Base-by-base conservation (phyloP, 2,113 vertebrate genomes). In the Callipepla californica region DNA sequence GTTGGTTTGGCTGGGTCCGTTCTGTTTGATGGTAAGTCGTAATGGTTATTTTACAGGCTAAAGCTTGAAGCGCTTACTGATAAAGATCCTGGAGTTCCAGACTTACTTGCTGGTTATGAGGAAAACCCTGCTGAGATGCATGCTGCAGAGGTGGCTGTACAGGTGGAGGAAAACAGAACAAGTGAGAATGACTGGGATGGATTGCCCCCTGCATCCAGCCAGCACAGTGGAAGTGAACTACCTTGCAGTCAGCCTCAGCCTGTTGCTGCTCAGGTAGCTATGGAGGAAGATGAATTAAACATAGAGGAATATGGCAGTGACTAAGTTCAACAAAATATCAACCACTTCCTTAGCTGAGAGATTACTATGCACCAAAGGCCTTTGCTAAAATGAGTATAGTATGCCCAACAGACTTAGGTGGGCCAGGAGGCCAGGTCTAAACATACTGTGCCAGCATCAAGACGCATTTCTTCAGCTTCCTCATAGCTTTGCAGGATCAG, bases 301-400 rank as follows among this genome's bases (percentile, higher is more conserved):
- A 99, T 99, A 73, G 99, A 99, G 88, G 98, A 99, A 44, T 99
- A 97, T 28, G 98, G 98, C 80, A 99, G 98, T 47, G 98, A 99
- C 73, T 98, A 92, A 97, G 66, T 55, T 2, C 80, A 92, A 12
- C 20, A 32, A 62, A 34, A 23, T 42, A 2, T 2, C 28, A 8
- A 23, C 21, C 5, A 3, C 7, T 8, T 34, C 6, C n/a, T 34
- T 50, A 65, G 47, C 69, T 15, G 12, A 72, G 2, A 38, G 55
- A 66, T 69, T 65, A 36, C 10, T 14, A 34, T 0, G 8, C 38
- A 63, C 15, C 13, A 3, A 6, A n/a, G 9, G 53, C 32, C 38
- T 47, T 15, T 42, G 32, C 50, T 72, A 14, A 20, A 9, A 30
- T 42, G 47, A 32, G n/a, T 10, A 1, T 22, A 48, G 28, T 26